Evolutionary conservation across 2,113 vertebrate genomes (phyloP), one percentile per base, ranked within the genome.

Genomic region (Rhinichthys klamathensis): DNA sequence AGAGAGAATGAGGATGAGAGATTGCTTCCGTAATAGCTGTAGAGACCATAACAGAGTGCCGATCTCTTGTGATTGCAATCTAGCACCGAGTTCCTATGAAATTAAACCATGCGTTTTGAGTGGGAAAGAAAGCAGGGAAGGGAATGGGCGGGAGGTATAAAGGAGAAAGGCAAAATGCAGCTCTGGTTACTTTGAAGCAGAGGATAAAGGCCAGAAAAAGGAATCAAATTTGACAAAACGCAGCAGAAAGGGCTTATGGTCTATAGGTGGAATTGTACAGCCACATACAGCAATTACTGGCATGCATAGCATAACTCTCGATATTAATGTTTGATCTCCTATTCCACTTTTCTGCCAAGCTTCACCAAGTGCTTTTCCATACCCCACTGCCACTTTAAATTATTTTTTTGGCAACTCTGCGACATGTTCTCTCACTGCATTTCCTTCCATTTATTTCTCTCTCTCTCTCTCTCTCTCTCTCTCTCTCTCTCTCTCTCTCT

Each of bases 151-250:
- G 30, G 85, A 56, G 84, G 46, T 74, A 85, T 63, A 41, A 41
- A 78, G 61, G 51, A 56, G 67, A 75, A 84, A 77, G 25, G 84
- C 73, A 78, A 89, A 88, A 90, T 89, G 87, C 80, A 85, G 89
- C 80, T 90, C 85, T 88, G 90, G 87, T 88, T 85, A 87, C 90
- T 94, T 93, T 94, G 90, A 94, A 93, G 92, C 87, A 49, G 73
- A 89, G 89, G 91, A 92, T 92, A 91, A 88, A 87, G 88, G 51
- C 89, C 88, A 87, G 89, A 91, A 91, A 91, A 91, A 85, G 85
- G 91, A 93, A 94, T 92, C 90, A 89, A 92, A 93, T 91, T 93
- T 92, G 92, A 93, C 90, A 92, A 92, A 92, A 90, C 84, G 91
- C 91, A 92, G 87, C 70, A 86, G 82, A 90, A 78, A 83, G 51